Percentiles rank a stretch among this genome's conserved stretches.
Conservation (phyloP, 2,888 invertebrate genomes). For the Aphidoletes aphidimyza region DNA sequence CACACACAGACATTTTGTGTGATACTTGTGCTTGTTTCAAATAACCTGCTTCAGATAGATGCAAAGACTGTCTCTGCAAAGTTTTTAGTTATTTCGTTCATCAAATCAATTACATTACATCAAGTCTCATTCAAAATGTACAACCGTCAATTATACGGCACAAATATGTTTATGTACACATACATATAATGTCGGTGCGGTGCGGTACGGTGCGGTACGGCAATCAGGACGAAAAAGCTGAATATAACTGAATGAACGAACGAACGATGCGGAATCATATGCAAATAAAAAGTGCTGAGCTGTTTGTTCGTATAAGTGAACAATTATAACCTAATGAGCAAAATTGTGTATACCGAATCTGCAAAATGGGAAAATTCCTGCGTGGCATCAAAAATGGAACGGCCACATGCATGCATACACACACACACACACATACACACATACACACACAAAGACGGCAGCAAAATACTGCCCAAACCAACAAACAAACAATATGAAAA, state of each 20-base stretch:
- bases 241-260: not conserved
- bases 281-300: constrained; percentile 10
- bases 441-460: not conserved
- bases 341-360: constrained; percentile 24
- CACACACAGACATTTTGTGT: too few species aligned
- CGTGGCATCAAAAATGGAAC: not conserved
- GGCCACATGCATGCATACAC: not conserved
- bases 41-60: not conserved
- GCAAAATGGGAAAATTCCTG: not conserved
- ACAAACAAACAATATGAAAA: constrained; percentile 6
- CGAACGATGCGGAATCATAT: not conserved
- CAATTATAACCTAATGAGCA: constrained; percentile 52
- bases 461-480: not conserved
- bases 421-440: not conserved
- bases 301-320: constrained; percentile 43
- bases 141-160: not conserved
- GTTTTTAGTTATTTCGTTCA: not conserved
- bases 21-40: not conserved
- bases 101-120: constrained; percentile 33
- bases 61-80: not conserved
- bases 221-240: not conserved
- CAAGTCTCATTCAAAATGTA: not conserved
- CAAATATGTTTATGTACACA: not conserved
- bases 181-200: not conserved
- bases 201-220: not conserved